Base-by-base conservation (phyloP, 92 coral and sea anemone species). In the Micromussa lordhowensis region DNA sequence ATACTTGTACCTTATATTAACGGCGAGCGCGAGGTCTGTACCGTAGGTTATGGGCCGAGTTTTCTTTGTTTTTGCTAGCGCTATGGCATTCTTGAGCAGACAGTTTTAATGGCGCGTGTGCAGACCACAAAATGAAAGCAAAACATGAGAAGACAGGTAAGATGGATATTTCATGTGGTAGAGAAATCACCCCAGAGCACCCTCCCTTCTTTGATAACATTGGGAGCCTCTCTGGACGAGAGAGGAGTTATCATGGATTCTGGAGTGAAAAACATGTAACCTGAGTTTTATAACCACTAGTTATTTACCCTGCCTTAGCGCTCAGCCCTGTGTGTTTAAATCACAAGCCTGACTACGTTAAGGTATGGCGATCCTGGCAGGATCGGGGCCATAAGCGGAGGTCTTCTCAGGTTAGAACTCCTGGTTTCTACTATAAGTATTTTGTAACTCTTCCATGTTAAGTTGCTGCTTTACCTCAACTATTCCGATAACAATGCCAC, bases 381-480 rank as follows among this genome's bases (percentile, higher is more conserved):
- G 51, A 44, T 44, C 8, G 13, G 51, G 51, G 9, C 51, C 51
- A 44, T 44, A 44, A 8, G 51, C 13, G 51, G 51, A 44, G 51
- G 13, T 44, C 51, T 44, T 44, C 51, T 9, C 64, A 0, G 64
- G 5, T 58, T 17, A 58, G 21, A n/a, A 22, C 64, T 19, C 64
- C 64, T 58, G 22, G 64, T 58, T 58, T 17, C 24, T 58, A n/a
- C 64, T 58, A 57, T 22, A 61, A 22, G n/a, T 59, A 5, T 59
- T 59, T 61, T 61, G 8, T 14, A 3, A 61, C 9, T 61, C 29
- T 24, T 61, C 29, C 3, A 59, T 59, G 66, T 18, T 22, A 61
- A 26, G 68, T 22, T 4, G 24, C 22, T 68, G 68, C 40, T 22
- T 22, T 83, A 83, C 87, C 87, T 83, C 79, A 0, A 54, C 34